A percentile compares a stretch with the other conserved stretches of the same genome.
Conservation (phyloP, 1,140 invertebrate genomes). For the Pseudomyrmex sp. region DNA sequence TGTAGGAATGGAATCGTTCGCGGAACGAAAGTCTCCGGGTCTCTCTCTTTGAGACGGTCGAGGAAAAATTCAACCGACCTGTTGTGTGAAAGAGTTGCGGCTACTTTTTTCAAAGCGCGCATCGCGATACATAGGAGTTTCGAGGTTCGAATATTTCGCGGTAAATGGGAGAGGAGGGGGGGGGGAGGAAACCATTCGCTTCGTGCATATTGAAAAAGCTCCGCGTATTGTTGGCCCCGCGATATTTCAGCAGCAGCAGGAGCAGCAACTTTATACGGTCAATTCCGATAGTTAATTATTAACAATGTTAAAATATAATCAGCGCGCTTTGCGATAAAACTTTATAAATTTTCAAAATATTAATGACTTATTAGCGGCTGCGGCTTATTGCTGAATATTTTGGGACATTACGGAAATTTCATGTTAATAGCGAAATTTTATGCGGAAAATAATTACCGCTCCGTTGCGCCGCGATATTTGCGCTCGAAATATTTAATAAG, state of each 20-base stretch:
- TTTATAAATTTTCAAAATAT: slow-evolving; percentile 27
- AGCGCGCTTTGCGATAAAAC: slow-evolving; percentile 9
- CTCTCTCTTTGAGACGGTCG: background rate
- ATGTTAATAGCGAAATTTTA: slow-evolving; percentile 11
- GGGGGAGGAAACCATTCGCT: background rate
- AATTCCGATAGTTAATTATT: slow-evolving; percentile 36
- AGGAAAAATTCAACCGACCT: slow-evolving; percentile 42
- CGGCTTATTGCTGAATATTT: slow-evolving; percentile 23
- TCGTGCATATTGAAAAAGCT: slow-evolving; percentile 26
- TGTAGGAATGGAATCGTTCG: slow-evolving; percentile 59
- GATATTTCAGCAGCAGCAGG: background rate
- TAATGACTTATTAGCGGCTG: slow-evolving; percentile 6
- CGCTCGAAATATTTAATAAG: background rate
- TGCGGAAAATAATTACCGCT: background rate
- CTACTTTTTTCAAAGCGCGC: background rate
- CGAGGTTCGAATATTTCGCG: background rate
- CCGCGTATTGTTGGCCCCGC: background rate
- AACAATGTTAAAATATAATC: slow-evolving; percentile 37
- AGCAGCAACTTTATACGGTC: background rate
- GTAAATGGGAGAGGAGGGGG: background rate
- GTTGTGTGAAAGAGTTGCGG: slow-evolving; percentile 10
- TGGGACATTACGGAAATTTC: slow-evolving; percentile 17
- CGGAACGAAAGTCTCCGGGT: slow-evolving; percentile 53
- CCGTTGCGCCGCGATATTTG: no score
- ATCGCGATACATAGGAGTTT: no score